These are phyloP conservation scores for Leucophora obtusa DNA, from an alignment of 2,888 invertebrate genomes.

Conservation along the genomic window DNA sequence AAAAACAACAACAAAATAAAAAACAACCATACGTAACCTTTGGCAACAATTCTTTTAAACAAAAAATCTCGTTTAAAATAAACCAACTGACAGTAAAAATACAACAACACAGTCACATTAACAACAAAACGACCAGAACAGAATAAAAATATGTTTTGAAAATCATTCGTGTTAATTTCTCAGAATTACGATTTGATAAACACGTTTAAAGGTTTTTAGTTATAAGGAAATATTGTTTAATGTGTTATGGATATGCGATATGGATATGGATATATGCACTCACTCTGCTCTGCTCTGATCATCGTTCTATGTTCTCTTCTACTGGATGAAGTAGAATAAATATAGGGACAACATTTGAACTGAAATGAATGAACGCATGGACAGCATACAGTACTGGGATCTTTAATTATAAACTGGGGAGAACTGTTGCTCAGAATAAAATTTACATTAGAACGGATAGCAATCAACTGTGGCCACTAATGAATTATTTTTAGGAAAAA, in stretches of 20 bases:
- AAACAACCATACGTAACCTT: constrained; percentile 39
- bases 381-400: constrained; percentile 3
- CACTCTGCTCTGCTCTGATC: background rate
- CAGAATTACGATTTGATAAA: constrained; percentile 70
- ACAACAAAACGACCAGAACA: constrained; percentile 26
- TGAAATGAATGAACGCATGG: constrained; percentile 10
- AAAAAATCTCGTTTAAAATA: constrained; percentile 43
- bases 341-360: constrained; percentile 2
- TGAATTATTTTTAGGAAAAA: too few relatives aligned
- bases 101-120: constrained; percentile 1
- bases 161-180: constrained; percentile 73
- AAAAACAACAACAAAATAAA: background rate
- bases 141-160: constrained; percentile 45
- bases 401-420: too few relatives aligned
- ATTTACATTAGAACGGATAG: too few relatives aligned
- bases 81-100: constrained; percentile 34
- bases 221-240: constrained; percentile 64
- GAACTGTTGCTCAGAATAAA: too few relatives aligned
- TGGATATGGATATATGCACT: background rate
- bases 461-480: too few relatives aligned
- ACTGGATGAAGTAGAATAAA: constrained; percentile 15
- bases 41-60: constrained; percentile 43
- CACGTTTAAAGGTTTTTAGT: constrained; percentile 59
- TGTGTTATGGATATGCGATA: constrained; percentile 49
- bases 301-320: background rate